Evolutionary conservation across 2,888 invertebrate species (phyloP).

Genomic region (Lasioglossum figueresi): DNA sequence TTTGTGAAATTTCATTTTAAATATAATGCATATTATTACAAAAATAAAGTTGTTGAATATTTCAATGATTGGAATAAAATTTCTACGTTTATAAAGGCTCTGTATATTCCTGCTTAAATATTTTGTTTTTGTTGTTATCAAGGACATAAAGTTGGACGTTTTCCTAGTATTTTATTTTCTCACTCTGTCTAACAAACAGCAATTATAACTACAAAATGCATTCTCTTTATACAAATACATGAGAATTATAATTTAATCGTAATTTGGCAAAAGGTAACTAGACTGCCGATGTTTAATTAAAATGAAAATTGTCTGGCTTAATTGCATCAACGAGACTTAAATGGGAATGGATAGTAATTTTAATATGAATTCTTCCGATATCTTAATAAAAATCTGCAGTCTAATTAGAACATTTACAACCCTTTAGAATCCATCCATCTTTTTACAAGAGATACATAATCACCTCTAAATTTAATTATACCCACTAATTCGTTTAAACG

Average conservation of each 20-base stretch:
- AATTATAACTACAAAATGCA: slow-evolving; percentile 18
- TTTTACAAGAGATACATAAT: slow-evolving; percentile 88
- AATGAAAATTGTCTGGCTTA: background rate
- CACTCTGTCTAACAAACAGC: slow-evolving; percentile 6
- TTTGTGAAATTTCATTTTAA: slow-evolving; percentile 52
- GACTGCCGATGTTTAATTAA: background rate
- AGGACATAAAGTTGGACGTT: background rate
- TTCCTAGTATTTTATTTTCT: slow-evolving; percentile 18
- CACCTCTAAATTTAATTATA: slow-evolving; percentile 90
- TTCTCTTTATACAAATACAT: slow-evolving; percentile 38
- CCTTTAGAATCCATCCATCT: slow-evolving; percentile 90
- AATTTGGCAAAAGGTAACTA: slow-evolving; percentile 27
- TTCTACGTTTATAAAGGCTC: slow-evolving; percentile 27
- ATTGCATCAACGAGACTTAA: background rate
- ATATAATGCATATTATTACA: slow-evolving; percentile 62
- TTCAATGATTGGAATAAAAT: slow-evolving; percentile 39
- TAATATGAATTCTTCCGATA: background rate
- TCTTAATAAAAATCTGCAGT: background rate
- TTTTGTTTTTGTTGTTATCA: background rate
- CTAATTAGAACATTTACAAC: slow-evolving; percentile 86
- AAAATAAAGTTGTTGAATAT: slow-evolving; percentile 50
- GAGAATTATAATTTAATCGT: background rate
- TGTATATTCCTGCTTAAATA: slow-evolving; percentile 16
- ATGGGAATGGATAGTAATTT: background rate
- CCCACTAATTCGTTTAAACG: slow-evolving; percentile 91